These are phyloP conservation scores for Chiloscyllium plagiosum DNA, from an alignment of 2,113 vertebrate species.

Conservation along the genomic window DNA sequence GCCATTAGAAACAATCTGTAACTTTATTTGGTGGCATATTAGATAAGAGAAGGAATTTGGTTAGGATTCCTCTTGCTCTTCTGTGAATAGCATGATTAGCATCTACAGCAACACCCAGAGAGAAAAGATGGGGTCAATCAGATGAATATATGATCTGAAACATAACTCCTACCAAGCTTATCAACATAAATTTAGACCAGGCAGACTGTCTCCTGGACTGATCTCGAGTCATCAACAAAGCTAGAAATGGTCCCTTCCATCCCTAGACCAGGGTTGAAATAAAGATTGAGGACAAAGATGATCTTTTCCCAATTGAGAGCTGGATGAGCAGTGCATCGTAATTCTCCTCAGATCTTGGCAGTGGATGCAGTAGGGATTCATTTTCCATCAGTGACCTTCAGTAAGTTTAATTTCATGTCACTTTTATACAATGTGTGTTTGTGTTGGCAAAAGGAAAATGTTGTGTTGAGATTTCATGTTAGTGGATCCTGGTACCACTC, in stretches of 20 bases:
- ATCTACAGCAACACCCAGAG: not conserved
- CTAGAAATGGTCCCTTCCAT: not conserved
- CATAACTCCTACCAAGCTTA: not conserved
- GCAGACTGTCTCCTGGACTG: not conserved
- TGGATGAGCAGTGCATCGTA: not conserved
- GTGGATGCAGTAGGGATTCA: not conserved
- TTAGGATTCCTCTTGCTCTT: not conserved
- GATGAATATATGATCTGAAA: not conserved
- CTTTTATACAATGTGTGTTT: no score
- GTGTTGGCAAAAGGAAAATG: not conserved
- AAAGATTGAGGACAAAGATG: not conserved
- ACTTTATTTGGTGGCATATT: not conserved
- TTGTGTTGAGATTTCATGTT: not conserved
- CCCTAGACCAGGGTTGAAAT: not conserved
- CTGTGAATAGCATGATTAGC: not conserved
- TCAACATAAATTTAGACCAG: not conserved
- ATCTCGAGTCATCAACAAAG: not conserved
- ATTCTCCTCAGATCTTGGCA: not conserved
- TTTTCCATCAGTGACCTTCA: not conserved
- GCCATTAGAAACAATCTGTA: not conserved
- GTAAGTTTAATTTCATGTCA: not conserved
- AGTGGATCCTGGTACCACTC: not conserved
- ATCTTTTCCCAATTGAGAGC: not conserved
- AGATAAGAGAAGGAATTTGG: not conserved
- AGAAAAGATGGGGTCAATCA: not conserved